Percentiles rank a stretch among this genome's conserved stretches.
phyloP scores from a whole-genome alignment of 2,797 vertebrate genomes.

The Calcarius lapponicus region DNA sequence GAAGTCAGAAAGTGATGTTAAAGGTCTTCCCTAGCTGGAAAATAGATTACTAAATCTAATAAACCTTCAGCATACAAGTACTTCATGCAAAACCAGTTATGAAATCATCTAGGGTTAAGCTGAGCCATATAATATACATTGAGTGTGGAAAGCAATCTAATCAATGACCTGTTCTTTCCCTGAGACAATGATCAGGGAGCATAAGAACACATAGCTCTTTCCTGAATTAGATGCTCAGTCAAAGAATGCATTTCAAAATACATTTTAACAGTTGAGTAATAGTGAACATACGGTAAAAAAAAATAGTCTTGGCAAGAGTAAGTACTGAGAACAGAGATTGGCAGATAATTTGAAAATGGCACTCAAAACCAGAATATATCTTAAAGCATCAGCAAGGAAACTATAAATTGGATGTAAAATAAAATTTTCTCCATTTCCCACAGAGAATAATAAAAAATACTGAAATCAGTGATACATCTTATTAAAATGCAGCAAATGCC shows the following conservation, averaged over 20 bases:
- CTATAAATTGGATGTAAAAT: background rate
- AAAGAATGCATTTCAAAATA: slow-evolving; percentile 9
- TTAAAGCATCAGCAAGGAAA: background rate
- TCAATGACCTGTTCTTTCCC: background rate
- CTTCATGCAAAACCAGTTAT: background rate
- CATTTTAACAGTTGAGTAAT: background rate
- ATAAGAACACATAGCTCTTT: background rate
- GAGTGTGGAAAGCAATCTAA: background rate
- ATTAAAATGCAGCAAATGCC: slow-evolving; percentile 25
- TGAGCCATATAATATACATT: background rate
- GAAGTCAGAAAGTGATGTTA: background rate
- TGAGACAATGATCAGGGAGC: background rate
- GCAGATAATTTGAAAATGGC: background rate
- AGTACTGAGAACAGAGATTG: background rate
- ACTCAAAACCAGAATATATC: background rate
- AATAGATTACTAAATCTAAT: background rate
- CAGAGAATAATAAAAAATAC: background rate
- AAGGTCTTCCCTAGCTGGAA: background rate
- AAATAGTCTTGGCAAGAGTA: background rate
- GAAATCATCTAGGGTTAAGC: background rate
- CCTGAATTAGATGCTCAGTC: background rate
- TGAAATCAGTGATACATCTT: slow-evolving; percentile 1
- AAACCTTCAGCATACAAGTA: background rate
- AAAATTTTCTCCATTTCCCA: background rate
- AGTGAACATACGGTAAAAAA: slow-evolving; percentile 25